phyloP scores from a whole-genome alignment of 35 echinoderm and acorn worm species.

The Eucidaris tribuloides region DNA sequence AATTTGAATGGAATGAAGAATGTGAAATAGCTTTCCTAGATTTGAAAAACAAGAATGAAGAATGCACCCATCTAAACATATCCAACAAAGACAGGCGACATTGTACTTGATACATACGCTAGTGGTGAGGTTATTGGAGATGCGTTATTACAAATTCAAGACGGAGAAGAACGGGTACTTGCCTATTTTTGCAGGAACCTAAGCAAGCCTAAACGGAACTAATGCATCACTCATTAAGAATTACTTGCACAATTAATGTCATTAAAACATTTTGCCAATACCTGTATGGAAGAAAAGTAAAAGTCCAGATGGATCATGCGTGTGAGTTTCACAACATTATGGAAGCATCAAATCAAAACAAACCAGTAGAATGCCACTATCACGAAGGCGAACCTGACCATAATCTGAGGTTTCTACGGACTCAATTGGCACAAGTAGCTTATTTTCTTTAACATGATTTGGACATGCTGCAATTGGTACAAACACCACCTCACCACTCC shows the following conservation, averaged over 20 bases:
- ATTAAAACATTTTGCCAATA: conserved; percentile 45
- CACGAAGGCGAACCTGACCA: conserved; percentile 42
- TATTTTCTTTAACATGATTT: background rate
- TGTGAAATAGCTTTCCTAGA: conserved; percentile 35
- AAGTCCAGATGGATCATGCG: conserved; percentile 47
- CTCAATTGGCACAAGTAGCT: background rate
- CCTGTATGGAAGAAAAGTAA: conserved; percentile 28
- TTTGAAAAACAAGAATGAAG: conserved; percentile 24
- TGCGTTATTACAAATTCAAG: too few species aligned
- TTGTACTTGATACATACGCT: too few species aligned
- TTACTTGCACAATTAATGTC: conserved; percentile 25
- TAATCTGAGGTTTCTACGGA: background rate
- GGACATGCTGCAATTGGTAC: background rate
- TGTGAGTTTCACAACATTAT: background rate
- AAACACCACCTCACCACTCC: background rate
- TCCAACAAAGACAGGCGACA: conserved; percentile 13
- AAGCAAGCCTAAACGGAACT: conserved; percentile 40
- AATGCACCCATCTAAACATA: conserved; percentile 48
- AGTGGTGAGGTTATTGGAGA: too few species aligned
- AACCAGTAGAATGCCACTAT: conserved; percentile 28
- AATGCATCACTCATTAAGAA: conserved; percentile 40
- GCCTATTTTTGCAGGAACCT: conserved; percentile 44
- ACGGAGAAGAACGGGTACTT: conserved; percentile 43
- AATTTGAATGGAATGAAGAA: conserved; percentile 40
- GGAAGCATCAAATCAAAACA: conserved; percentile 38